A percentile compares a stretch with the other conserved stretches of the same genome.
phyloP scores from a whole-genome alignment of 2,797 vertebrate species.

The Euphonia xanthogaster region DNA sequence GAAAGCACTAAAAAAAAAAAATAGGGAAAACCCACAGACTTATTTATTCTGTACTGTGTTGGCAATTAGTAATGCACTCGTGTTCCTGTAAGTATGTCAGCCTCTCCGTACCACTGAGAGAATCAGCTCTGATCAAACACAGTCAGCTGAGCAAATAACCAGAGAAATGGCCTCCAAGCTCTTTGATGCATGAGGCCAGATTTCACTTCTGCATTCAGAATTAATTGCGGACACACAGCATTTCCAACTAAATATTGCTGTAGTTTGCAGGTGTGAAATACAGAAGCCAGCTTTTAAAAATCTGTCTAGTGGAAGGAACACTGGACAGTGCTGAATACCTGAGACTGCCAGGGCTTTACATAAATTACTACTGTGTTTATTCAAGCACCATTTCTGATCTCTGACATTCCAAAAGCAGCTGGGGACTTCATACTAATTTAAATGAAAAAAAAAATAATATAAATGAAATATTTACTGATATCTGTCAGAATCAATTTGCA shows the following conservation, averaged over 20 bases:
- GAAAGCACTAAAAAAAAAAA: background rate
- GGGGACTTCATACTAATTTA: background rate
- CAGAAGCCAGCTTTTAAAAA: constrained; percentile 61
- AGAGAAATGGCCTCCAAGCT: background rate
- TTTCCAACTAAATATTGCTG: constrained; percentile 46
- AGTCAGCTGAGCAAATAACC: constrained; percentile 65
- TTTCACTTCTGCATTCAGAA: constrained; percentile 20
- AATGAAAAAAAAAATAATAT: background rate
- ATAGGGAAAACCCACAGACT: background rate
- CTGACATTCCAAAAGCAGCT: background rate
- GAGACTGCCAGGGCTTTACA: background rate
- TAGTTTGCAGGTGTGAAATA: constrained; percentile 60
- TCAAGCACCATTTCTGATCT: background rate
- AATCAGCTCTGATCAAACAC: constrained; percentile 14
- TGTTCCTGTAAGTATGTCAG: background rate
- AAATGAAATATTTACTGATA: background rate
- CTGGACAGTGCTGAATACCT: background rate
- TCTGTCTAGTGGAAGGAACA: background rate
- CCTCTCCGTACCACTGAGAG: background rate
- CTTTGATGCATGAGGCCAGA: background rate
- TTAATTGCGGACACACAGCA: background rate
- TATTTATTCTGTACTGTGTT: background rate
- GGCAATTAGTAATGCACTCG: background rate
- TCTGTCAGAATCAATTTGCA: background rate
- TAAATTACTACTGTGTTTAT: background rate